Conservation (phyloP, 1,140 invertebrate genomes). For the Hyles vespertilio region DNA sequence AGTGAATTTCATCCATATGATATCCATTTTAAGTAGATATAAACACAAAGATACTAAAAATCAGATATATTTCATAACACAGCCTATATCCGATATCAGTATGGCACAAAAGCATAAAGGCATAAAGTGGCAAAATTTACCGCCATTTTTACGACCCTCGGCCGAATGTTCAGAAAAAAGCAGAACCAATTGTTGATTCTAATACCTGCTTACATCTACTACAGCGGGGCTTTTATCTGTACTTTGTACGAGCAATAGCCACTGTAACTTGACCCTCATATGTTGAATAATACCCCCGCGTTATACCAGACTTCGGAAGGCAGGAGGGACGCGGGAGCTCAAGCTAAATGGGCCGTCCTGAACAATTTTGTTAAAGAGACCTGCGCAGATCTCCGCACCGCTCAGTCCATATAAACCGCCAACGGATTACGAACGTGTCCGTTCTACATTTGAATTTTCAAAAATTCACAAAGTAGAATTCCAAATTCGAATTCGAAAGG, state of each 20-base stretch:
- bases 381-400: conserved; percentile 37
- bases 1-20: too few relatives aligned
- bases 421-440: conserved; percentile 31
- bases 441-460: conserved; percentile 16
- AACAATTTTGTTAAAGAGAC: conserved; percentile 39
- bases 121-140: too few relatives aligned
- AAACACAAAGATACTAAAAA: too few relatives aligned
- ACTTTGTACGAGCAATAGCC: conserved; percentile 27
- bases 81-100: too few relatives aligned
- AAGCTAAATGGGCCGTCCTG: conserved; percentile 19
- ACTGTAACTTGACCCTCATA: conserved; percentile 21
- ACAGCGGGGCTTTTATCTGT: conserved; percentile 27
- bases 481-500: too few relatives aligned
- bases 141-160: too few relatives aligned
- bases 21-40: too few relatives aligned
- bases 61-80: too few relatives aligned
- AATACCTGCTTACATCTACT: conserved; percentile 17
- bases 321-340: conserved; percentile 23
- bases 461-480: background rate
- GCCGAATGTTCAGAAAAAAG: conserved; percentile 18
- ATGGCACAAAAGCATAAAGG: too few relatives aligned
- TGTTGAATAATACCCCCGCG: conserved; percentile 2
- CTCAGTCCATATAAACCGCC: conserved; percentile 37
- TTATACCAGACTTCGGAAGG: conserved; percentile 3
- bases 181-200: conserved; percentile 59